These are phyloP conservation scores for Gracilinanus agilis DNA, from an alignment of 2,113 vertebrate species.

Conservation along the genomic window DNA sequence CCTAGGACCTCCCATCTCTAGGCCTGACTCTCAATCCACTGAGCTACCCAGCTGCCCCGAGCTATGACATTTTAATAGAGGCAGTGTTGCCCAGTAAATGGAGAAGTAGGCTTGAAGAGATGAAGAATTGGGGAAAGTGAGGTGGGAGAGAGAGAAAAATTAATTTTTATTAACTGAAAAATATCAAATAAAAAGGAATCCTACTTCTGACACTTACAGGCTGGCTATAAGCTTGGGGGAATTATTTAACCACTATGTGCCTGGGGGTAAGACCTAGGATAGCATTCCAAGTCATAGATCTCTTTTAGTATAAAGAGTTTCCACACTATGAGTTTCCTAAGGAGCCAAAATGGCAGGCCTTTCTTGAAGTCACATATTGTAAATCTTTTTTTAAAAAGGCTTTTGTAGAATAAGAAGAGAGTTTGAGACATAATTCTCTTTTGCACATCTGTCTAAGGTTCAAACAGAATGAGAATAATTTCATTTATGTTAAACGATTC, in stretches of 20 bases:
- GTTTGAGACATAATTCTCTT: neutral
- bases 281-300: neutral
- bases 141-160: neutral
- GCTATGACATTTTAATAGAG: neutral
- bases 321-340: neutral
- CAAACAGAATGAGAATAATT: neutral
- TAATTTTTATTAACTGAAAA: neutral
- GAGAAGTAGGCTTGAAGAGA: neutral
- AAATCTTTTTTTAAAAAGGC: neutral
- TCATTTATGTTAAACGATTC: neutral
- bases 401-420: neutral
- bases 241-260: neutral
- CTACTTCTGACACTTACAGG: neutral
- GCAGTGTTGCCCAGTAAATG: neutral
- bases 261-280: neutral
- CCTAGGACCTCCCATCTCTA: no score
- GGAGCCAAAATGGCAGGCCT: neutral
- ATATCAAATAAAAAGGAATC: neutral
- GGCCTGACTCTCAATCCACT: no score
- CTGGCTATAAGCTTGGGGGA: neutral
- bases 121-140: neutral
- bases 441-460: neutral
- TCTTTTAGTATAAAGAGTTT: neutral
- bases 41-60: no score
- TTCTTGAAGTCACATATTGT: neutral